A percentile compares a stretch with the other conserved stretches of the same genome.
phyloP scores from a whole-genome alignment of 1,140 invertebrate genomes.

The Plectrocnemia conspersa region DNA sequence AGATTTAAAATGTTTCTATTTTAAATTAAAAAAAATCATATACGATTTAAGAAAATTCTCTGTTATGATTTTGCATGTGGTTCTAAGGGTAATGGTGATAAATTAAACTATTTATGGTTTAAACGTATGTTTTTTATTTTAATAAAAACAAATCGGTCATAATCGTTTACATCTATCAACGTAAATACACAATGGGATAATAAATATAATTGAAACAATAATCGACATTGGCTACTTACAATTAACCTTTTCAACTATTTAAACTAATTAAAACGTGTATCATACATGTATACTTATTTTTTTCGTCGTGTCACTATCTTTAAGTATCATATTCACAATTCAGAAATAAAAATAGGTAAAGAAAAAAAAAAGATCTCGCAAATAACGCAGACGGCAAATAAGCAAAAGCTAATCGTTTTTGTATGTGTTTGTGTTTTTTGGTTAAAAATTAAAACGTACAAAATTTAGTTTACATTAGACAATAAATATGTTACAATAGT shows the following conservation, averaged over 20 bases:
- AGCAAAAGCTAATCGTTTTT: too few species aligned
- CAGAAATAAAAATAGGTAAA: conserved; percentile 6
- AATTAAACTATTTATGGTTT: background rate
- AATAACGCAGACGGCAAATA: too few species aligned
- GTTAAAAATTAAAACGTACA: too few species aligned
- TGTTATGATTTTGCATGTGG: too few species aligned
- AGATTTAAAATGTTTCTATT: too few species aligned
- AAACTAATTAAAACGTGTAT: conserved; percentile 20
- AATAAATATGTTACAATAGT: too few species aligned
- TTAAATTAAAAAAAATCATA: too few species aligned
- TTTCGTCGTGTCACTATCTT: background rate
- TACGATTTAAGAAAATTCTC: too few species aligned
- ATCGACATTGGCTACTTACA: conserved; percentile 19
- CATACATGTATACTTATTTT: conserved; percentile 17
- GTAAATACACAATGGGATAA: conserved; percentile 17
- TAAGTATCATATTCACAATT: background rate
- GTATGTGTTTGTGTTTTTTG: too few species aligned
- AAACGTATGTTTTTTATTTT: conserved; percentile 13
- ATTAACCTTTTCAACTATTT: conserved; percentile 20
- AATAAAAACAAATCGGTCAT: conserved; percentile 20
- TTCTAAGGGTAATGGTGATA: background rate
- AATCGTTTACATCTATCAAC: conserved; percentile 21
- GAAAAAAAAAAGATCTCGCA: background rate
- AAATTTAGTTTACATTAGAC: too few species aligned
- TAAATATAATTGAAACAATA: conserved; percentile 3